These are phyloP conservation scores for Ephialtes manifestator DNA, from an alignment of 2,888 invertebrate genomes.

Conservation along the genomic window DNA sequence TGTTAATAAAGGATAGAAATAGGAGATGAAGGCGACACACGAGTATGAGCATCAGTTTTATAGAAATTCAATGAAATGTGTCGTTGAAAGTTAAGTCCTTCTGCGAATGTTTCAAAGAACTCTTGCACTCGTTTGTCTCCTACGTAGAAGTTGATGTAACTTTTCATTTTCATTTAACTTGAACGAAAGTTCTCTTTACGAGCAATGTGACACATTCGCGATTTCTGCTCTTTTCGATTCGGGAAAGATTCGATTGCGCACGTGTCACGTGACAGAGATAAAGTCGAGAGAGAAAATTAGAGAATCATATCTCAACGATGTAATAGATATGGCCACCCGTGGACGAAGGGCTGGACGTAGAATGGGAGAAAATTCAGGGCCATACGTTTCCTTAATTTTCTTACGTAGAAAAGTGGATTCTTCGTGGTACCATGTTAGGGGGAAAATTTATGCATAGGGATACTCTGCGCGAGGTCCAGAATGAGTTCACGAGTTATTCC, in stretches of 20 bases:
- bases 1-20: not conserved
- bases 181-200: not conserved
- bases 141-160: not conserved
- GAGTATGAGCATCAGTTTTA: not conserved
- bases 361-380: not conserved
- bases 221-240: not conserved
- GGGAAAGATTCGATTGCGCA: not conserved
- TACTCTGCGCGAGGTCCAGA: conserved; percentile 1
- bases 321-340: not conserved
- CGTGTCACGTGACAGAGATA: conserved; percentile 1
- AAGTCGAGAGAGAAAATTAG: conserved; percentile 1
- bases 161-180: not conserved
- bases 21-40: not conserved
- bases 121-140: not conserved
- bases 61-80: not conserved
- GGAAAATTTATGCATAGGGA: not conserved
- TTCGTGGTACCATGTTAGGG: not conserved
- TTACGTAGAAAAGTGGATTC: conserved; percentile 7
- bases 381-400: conserved; percentile 21
- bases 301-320: not conserved
- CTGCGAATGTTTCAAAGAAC: not conserved
- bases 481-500: not conserved
- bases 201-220: not conserved
- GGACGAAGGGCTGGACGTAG: not conserved
- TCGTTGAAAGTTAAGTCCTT: not conserved